phyloP scores from a whole-genome alignment of 2,113 vertebrate species.

The Paramormyrops kingsleyae region DNA sequence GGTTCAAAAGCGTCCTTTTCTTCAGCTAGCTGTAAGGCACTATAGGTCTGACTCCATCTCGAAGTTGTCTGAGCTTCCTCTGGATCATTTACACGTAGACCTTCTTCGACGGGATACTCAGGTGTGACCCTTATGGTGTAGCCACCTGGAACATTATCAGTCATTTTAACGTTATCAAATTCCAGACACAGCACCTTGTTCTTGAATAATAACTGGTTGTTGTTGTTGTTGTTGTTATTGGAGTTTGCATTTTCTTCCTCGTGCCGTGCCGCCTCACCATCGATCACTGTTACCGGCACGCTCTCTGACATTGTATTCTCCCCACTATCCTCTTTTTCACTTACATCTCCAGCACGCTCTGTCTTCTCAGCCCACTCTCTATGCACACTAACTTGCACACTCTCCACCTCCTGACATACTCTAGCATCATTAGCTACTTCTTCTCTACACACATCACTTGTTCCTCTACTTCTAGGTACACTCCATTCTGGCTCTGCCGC shows the following conservation, averaged over 20 bases:
- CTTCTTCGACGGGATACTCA: constrained; percentile 22
- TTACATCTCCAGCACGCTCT: constrained; percentile 24
- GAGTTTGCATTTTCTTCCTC: constrained; percentile 42
- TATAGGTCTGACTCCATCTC: constrained; percentile 46
- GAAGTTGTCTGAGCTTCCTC: constrained; percentile 15
- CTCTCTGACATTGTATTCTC: constrained; percentile 25
- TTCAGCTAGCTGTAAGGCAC: constrained; percentile 44
- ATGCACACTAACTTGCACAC: constrained; percentile 37
- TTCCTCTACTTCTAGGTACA: constrained; percentile 40
- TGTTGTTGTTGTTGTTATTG: constrained; percentile 60
- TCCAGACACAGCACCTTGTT: constrained; percentile 21
- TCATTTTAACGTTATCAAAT: constrained; percentile 23
- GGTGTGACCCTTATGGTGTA: constrained; percentile 17
- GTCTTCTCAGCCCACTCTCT: constrained; percentile 34
- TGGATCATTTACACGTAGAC: background rate
- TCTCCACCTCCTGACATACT: constrained; percentile 18
- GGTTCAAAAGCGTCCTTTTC: constrained; percentile 45
- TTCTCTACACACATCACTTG: constrained; percentile 23
- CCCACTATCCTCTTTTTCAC: constrained; percentile 21
- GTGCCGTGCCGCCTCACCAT: constrained; percentile 29
- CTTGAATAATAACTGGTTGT: constrained; percentile 22
- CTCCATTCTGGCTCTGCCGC: constrained; percentile 22
- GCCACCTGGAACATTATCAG: background rate
- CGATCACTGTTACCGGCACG: constrained; percentile 52
- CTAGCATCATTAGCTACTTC: constrained; percentile 15